Conservation (phyloP, 2,113 vertebrate species). For the Potamarius usumacintae region DNA sequence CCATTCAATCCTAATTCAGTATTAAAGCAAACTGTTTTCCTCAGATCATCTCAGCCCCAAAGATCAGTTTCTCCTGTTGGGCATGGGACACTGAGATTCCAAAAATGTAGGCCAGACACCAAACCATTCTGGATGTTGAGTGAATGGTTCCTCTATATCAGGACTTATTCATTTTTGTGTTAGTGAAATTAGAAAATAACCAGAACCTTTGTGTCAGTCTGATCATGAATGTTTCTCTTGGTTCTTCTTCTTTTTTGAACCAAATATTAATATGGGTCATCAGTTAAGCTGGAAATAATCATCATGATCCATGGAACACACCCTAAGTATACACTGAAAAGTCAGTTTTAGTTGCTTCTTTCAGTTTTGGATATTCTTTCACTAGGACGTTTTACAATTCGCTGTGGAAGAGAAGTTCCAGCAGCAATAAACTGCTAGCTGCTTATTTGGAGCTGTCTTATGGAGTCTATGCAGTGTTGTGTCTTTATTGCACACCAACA, state of each 20-base stretch:
- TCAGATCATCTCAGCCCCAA: background rate
- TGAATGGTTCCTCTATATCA: constrained; percentile 11
- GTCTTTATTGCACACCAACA: constrained; percentile 43
- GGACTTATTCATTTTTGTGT: background rate
- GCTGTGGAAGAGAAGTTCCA: background rate
- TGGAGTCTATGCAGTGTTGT: constrained; percentile 16
- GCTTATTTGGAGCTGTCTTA: constrained; percentile 4
- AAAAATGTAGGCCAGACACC: background rate
- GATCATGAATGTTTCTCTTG: background rate
- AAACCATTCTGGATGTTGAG: background rate
- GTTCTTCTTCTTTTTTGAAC: background rate
- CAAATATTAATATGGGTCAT: constrained; percentile 21
- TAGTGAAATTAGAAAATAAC: constrained; percentile 8
- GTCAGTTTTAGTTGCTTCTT: background rate
- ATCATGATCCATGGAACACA: background rate
- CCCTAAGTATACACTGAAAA: background rate
- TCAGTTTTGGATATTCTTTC: background rate
- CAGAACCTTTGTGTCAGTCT: background rate
- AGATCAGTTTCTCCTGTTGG: constrained; percentile 16
- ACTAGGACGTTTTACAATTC: background rate
- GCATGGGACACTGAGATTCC: background rate
- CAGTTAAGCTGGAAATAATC: constrained; percentile 9
- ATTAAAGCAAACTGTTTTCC: background rate
- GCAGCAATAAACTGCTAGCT: background rate
- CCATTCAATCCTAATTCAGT: background rate